Conservation (phyloP, 2,888 invertebrate species). For the Tipula helvola region DNA sequence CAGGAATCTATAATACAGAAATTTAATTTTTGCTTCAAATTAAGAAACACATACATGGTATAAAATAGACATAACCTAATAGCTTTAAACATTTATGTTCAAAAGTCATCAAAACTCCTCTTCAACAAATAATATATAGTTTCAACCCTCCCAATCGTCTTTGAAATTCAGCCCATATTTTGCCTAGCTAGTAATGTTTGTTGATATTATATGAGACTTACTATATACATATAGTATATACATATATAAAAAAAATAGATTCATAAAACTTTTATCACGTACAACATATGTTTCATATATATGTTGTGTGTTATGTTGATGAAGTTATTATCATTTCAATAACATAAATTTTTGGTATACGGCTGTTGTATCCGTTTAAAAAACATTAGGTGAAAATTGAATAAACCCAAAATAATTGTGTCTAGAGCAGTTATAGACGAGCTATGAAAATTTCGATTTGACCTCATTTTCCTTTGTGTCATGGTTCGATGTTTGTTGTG, state of each 20-base stretch:
- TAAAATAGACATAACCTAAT: neutral
- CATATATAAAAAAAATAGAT: neutral
- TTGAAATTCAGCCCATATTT: neutral
- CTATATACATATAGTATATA: neutral
- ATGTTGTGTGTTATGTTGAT: slow-evolving; percentile 4
- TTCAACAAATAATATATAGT: neutral
- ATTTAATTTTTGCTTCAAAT: too few relatives aligned
- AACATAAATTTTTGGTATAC: neutral
- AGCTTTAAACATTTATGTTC: neutral
- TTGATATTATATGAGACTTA: neutral
- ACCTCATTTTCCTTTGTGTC: neutral
- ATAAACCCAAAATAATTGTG: neutral
- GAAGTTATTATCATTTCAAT: neutral
- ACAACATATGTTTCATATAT: neutral
- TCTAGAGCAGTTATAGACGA: neutral
- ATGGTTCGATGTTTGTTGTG: neutral
- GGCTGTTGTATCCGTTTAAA: neutral
- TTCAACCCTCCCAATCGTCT: neutral
- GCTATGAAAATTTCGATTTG: neutral
- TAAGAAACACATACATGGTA: too few relatives aligned
- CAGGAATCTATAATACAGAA: too few relatives aligned
- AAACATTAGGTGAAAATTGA: neutral
- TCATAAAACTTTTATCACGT: slow-evolving; percentile 4
- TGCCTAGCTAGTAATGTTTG: neutral
- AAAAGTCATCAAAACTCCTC: neutral